Conservation (phyloP, 2,888 invertebrate species). For the Homarus gammarus region DNA sequence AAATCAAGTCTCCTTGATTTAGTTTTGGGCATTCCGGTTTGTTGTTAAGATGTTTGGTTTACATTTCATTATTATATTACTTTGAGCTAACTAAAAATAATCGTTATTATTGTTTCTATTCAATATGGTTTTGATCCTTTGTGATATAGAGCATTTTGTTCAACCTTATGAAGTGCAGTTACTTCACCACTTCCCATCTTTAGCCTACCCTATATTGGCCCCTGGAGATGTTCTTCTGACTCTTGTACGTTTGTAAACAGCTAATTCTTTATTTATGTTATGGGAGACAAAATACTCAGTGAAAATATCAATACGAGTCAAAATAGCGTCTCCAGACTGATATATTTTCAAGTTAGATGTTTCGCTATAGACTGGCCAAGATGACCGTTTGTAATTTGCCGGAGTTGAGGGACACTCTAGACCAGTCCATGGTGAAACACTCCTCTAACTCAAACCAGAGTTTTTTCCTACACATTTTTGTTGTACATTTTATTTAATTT, state of each 20-base stretch:
- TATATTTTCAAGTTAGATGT: neutral
- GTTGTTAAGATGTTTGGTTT: neutral
- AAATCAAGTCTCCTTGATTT: neutral
- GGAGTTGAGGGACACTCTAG: too few relatives aligned
- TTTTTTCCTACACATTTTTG: too few relatives aligned
- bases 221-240: slow-evolving; percentile 2
- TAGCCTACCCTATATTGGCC: neutral
- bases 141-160: too few relatives aligned
- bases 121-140: neutral
- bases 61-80: neutral
- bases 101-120: neutral
- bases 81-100: slow-evolving; percentile 10
- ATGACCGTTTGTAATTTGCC: neutral
- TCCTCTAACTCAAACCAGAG: neutral
- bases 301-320: neutral
- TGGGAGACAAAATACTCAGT: neutral
- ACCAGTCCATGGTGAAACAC: neutral
- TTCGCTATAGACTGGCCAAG: neutral
- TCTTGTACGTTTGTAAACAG: neutral
- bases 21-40: slow-evolving; percentile 14
- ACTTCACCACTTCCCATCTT: neutral
- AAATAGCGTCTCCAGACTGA: neutral
- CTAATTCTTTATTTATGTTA: neutral
- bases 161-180: neutral
- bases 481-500: slow-evolving; percentile 28